These are phyloP conservation scores for Pantherophis guttatus DNA, from an alignment of 2,113 vertebrate species.

Conservation along the genomic window DNA sequence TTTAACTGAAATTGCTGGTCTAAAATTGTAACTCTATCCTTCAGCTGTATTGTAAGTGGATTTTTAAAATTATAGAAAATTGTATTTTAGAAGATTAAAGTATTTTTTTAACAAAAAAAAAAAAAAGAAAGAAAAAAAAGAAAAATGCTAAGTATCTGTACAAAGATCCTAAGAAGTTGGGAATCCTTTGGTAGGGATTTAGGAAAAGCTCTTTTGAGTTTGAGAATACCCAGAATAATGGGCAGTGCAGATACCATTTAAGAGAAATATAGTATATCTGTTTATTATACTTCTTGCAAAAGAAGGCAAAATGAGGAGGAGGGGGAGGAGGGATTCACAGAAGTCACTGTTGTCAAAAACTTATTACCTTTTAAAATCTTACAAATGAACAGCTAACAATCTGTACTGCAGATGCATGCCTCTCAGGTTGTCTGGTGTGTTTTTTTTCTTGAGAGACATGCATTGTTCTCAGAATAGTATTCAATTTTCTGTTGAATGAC, in stretches of 20 bases:
- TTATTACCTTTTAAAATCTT: not conserved
- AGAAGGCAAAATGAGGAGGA: not conserved
- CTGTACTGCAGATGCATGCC: not conserved
- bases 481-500: not conserved
- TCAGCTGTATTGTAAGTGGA: constrained; percentile 32
- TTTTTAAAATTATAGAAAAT: constrained; percentile 50
- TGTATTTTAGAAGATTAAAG: not conserved
- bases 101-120: not conserved
- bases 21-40: constrained; percentile 25
- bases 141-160: no score
- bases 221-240: not conserved
- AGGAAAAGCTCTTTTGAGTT: not conserved
- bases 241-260: not conserved
- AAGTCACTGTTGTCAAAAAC: not conserved
- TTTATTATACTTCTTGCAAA: not conserved
- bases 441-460: not conserved
- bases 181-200: not conserved
- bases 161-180: not conserved
- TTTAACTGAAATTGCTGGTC: constrained; percentile 25
- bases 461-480: constrained; percentile 1
- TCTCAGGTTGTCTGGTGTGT: not conserved
- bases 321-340: not conserved
- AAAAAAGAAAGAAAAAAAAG: no score
- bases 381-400: not conserved
- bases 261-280: not conserved